A percentile compares a stretch with the other conserved stretches of the same genome.
Evolutionary conservation across 2,888 invertebrate genomes (phyloP).

Genomic region (Lypha dubia): DNA sequence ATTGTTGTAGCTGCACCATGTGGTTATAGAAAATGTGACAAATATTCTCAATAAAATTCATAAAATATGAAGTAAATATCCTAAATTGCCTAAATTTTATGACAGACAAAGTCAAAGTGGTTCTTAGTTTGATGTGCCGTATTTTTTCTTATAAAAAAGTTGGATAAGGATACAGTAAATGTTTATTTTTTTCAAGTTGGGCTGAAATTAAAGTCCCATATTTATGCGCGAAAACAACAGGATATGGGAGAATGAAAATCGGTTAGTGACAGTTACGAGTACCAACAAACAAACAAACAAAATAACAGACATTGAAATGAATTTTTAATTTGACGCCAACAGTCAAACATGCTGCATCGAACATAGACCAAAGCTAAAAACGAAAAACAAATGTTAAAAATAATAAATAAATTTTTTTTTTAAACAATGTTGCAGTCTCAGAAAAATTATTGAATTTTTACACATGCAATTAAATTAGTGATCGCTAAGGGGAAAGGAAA

Average conservation of each 20-base stretch:
- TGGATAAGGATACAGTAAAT: not conserved
- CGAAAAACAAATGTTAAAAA: too few relatives aligned
- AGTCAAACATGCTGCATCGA: not conserved
- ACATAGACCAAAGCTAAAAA: too few relatives aligned
- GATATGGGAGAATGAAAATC: conserved; percentile 14
- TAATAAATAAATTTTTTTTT: too few relatives aligned
- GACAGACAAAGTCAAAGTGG: conserved; percentile 58
- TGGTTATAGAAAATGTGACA: conserved; percentile 27
- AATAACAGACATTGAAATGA: too few relatives aligned
- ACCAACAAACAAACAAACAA: not conserved
- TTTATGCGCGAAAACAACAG: conserved; percentile 25
- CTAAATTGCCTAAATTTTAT: conserved; percentile 58
- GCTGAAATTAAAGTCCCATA: conserved; percentile 45
- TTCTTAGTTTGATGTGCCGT: conserved; percentile 18
- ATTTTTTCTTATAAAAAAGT: not conserved
- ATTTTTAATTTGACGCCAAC: too few relatives aligned
- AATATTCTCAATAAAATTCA: conserved; percentile 29
- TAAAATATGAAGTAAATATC: conserved; percentile 48
- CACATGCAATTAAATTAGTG: too few relatives aligned
- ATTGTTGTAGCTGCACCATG: conserved; percentile 19
- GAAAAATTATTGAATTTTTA: too few relatives aligned
- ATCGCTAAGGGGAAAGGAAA: too few relatives aligned
- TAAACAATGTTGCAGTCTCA: too few relatives aligned
- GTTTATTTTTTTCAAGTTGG: conserved; percentile 32
- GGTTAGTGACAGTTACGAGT: conserved; percentile 33